phyloP scores from a whole-genome alignment of 2,888 invertebrate species.

The Noctua comes region DNA sequence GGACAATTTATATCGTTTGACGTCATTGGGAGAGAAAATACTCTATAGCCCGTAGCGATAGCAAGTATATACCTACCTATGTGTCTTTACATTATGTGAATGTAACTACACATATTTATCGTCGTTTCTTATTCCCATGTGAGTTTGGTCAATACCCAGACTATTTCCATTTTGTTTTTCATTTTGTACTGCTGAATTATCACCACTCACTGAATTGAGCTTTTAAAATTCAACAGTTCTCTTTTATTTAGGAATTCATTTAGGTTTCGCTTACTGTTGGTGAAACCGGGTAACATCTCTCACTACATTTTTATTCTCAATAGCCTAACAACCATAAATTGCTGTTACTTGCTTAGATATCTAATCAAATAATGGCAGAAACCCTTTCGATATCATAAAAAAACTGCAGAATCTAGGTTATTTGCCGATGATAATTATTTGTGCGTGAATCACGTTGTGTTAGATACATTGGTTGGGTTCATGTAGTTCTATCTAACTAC shows the following conservation, averaged over 20 bases:
- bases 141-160: background rate
- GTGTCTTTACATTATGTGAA: background rate
- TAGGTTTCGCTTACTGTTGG: background rate
- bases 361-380: background rate
- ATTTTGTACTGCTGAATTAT: background rate
- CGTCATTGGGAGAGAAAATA: slow-evolving; percentile 48
- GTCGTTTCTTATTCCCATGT: background rate
- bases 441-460: slow-evolving; percentile 1
- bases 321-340: background rate
- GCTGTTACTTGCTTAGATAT: background rate
- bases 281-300: background rate
- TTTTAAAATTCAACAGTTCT: too few relatives aligned
- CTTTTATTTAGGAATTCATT: background rate
- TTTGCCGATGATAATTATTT: slow-evolving; percentile 3
- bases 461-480: background rate
- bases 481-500: background rate
- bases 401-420: background rate
- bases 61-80: slow-evolving; percentile 1
- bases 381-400: background rate
- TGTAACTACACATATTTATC: background rate
- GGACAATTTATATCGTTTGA: slow-evolving; percentile 24
- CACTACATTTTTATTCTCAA: background rate
- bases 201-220: background rate
- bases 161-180: background rate
- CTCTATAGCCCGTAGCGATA: slow-evolving; percentile 22